phyloP scores from a whole-genome alignment of 2,797 vertebrate genomes.

The Acipenser transmontanus region DNA sequence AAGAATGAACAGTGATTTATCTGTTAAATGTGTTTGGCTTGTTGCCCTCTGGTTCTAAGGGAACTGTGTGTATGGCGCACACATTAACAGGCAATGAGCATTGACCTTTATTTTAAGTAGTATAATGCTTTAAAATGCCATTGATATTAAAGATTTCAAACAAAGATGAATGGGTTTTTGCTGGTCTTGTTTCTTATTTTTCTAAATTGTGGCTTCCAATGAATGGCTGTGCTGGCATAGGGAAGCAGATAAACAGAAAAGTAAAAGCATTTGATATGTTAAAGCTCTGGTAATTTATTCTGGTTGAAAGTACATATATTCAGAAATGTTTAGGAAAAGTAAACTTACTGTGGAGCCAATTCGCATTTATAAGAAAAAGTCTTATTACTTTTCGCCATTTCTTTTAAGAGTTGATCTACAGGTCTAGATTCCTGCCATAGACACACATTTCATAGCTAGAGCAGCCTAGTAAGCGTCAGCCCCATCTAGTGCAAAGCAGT shows the following conservation, averaged over 20 bases:
- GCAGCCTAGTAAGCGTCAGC: too few species aligned
- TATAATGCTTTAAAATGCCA: conserved; percentile 21
- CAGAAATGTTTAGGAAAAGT: too few species aligned
- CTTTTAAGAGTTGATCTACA: too few species aligned
- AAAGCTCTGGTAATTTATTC: conserved; percentile 25
- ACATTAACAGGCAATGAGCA: conserved; percentile 10
- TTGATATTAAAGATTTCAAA: conserved; percentile 27
- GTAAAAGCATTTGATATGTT: conserved; percentile 45
- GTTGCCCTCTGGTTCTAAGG: conserved; percentile 43
- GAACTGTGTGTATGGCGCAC: conserved; percentile 10
- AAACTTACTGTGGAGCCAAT: too few species aligned
- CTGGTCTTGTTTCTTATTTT: conserved; percentile 20
- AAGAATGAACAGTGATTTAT: conserved; percentile 57
- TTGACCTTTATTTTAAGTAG: conserved; percentile 26
- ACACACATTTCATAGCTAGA: too few species aligned
- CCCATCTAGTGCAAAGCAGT: too few species aligned
- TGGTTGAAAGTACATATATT: conserved; percentile 12
- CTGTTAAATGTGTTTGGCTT: conserved; percentile 60
- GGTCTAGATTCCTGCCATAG: too few species aligned
- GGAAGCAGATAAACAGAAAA: conserved; percentile 39
- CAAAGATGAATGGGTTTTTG: conserved; percentile 19
- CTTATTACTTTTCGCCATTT: too few species aligned
- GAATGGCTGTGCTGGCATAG: conserved; percentile 44
- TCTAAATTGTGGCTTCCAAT: conserved; percentile 21
- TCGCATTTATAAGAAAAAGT: too few species aligned